Evolutionary conservation across 2,888 invertebrate genomes (phyloP), one percentile per base, ranked within the genome.

Genomic region (Epicampocera succincta): DNA sequence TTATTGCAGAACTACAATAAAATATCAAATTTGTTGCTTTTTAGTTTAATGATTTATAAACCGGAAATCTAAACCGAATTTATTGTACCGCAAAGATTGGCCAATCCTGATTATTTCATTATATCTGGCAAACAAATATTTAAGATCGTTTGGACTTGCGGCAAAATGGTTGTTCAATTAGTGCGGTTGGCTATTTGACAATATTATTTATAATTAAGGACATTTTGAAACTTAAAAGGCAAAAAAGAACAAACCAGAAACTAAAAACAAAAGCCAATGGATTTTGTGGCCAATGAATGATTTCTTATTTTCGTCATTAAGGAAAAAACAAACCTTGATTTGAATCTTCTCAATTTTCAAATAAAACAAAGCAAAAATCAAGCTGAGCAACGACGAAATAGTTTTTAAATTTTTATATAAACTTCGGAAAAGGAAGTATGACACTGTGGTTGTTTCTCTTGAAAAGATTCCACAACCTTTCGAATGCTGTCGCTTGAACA

Each of bases 181-280:
- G 83, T 84, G 84, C 66, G 84, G 83, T 84, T 84, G 83, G 56
- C 12, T 50, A 73, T 68, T 60, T 77, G 81, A 81, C 81, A 81
- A 69, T 77, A 77, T 69, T 73, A 40, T 63, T 63, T 69, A 44
- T 63, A 77, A 73, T 69, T 73, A 58, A 48, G 60, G 17, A 8
- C 52, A 60, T 44, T 63, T 63, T 21, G 12, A 15, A 38, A 15
- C 21, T 19, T 29, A 38, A 73, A 44, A 54, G 33, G 63, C 19
- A 11, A 6, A 38, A 38, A 44, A n/a, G 12, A n/a, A 33, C 48
- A 60, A 19, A 13, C 9, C 1, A 54, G 33, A 61, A 42, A 11
- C 11, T 48, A 71, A 38, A 33, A 33, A 33, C 21, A 29, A 44
- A 42, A 33, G 33, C 33, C 60, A 44, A 42, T 52, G 13, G 48